These are phyloP conservation scores for Aspidiotus rigidus DNA, from an alignment of 2,888 invertebrate genomes.

Conservation along the genomic window DNA sequence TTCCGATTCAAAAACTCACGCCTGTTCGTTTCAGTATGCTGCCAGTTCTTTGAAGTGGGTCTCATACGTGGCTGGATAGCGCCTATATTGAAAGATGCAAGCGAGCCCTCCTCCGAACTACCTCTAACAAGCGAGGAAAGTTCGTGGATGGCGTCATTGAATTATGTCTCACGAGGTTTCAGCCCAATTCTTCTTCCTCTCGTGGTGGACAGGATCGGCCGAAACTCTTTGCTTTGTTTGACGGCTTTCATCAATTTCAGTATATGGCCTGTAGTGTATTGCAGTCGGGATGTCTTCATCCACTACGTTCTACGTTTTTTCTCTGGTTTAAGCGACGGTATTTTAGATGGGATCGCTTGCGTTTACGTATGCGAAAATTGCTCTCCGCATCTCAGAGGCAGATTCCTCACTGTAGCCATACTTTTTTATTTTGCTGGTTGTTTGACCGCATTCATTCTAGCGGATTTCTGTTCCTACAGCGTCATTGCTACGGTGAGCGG, in stretches of 20 bases:
- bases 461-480: constrained; percentile 36
- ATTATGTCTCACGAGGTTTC: background rate
- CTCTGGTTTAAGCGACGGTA: background rate
- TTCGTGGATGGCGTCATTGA: background rate
- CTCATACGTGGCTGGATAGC: too few relatives aligned
- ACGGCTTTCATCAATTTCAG: background rate
- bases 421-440: constrained; percentile 37
- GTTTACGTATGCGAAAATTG: too few relatives aligned
- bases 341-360: background rate
- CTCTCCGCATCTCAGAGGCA: constrained; percentile 36
- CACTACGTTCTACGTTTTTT: background rate
- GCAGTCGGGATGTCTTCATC: background rate
- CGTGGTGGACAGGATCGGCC: background rate
- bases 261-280: background rate
- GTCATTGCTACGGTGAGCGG: constrained; percentile 34
- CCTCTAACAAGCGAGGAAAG: background rate
- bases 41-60: too few relatives aligned
- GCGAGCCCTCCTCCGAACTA: too few relatives aligned
- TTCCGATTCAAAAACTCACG: too few relatives aligned
- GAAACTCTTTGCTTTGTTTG: background rate
- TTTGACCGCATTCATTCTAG: constrained; percentile 36
- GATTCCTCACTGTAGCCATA: constrained; percentile 36
- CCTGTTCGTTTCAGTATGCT: too few relatives aligned
- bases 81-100: too few relatives aligned
- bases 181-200: background rate